Base-by-base conservation (phyloP, 2,888 invertebrate genomes). In the Blera fallax region DNA sequence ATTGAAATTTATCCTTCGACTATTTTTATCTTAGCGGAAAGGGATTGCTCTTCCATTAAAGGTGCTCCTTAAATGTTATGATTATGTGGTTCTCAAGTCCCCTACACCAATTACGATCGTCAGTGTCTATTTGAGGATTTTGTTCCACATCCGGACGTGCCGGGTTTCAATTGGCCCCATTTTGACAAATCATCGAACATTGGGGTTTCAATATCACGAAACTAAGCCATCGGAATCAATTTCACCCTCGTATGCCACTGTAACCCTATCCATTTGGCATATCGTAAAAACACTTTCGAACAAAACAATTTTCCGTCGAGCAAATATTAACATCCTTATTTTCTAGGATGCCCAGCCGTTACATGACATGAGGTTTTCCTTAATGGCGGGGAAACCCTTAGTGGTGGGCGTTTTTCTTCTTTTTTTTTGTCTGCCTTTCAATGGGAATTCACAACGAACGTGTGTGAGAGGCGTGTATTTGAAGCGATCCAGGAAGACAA, bases 251-350 rank as follows among this genome's bases (percentile, higher is more conserved):
- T 27, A 56, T 56, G 11, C 11, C 27, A 24, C 29, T 32, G 16
- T 43, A 43, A 58, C 70, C 70, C 45, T 45, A 70, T 58, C 70
- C 48, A 48, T 58, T 70, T 18, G 32, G 34, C 56, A 34, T 43
- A 32, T 58, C 70, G 56, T 70, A 70, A 34, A 52, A 70, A 34
- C 45, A 70, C 70, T 70, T 70, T 45, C 21, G 69, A 69, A 69
- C 69, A 69, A 69, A 56, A 56, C 69, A 54, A 69, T 69, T 48
- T 48, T 6, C 24, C 48, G 24, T 24, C 5, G 27, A 58, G 32
- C 58, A 58, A 58, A 58, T 70, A 45, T 45, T 56, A 56, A 70
- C 70, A 58, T 70, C 58, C 45, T 58, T 70, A 60, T 52, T 43
- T 43, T 43, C 16, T 11, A 40, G 43, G 62, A 54, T 54, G 27